Base-by-base conservation (phyloP, 2,888 invertebrate species). In the Drosophila fulvimacula region DNA sequence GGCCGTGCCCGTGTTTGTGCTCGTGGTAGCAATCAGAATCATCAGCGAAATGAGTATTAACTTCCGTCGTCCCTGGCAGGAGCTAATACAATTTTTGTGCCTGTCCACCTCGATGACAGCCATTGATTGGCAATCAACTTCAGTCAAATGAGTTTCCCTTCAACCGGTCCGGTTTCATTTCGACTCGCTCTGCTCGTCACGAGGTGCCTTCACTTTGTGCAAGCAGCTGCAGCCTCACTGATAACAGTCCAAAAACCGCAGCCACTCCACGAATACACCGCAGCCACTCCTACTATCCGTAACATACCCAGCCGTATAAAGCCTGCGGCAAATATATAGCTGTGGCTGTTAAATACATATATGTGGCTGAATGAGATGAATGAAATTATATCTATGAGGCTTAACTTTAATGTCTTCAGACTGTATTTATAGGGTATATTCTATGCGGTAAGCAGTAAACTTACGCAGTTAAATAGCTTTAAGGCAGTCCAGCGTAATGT, bases 51-150 rank as follows among this genome's bases (percentile, higher is more conserved):
- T 80, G 66, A 81, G 77, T 77, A 76, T 81, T 81, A 71, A 61
- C 76, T 76, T 76, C 81, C 81, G 81, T 44, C 62, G 38, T 63
- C 62, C 36, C 63, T 52, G 58, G 42, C 75, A 61, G 51, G 24
- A 59, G 80, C 72, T 89, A 89, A 89, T 89, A 82, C 82, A 89
- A 88, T 88, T 88, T 78, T 76, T 64, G 64, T 85, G 61, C 34
- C 21, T 57, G 61, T 67, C 64, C 79, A 78, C 73, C 34, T 55
- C 48, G 67, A 58, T 59, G 76, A 71, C 67, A 67, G 52, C 65
- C 71, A 68, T 79, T 82, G 83, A 84, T 84, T 84, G 83, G 53
- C 89, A 89, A 83, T 89, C 89, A 82, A 68, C 76, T 88, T 46
- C 88, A 89, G 82, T 88, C 80, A 88, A 83, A 88, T 82, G 76